phyloP scores from a whole-genome alignment of 2,113 vertebrate genomes.

The Mesitornis unicolor region DNA sequence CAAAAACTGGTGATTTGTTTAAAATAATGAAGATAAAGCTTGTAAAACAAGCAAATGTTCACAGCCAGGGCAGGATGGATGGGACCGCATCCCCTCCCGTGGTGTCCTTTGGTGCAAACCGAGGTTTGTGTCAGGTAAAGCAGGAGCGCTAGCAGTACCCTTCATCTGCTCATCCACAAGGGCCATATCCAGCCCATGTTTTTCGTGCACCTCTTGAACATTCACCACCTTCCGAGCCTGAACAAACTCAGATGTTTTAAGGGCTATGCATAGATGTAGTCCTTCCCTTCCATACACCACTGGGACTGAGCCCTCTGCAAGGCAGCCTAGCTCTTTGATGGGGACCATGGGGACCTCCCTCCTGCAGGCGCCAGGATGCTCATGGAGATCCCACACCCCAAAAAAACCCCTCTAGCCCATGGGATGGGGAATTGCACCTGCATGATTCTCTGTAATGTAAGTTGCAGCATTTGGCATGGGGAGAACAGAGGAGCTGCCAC shows the following conservation, averaged over 20 bases:
- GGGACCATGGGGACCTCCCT: neutral
- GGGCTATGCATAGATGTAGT: rapidly evolving
- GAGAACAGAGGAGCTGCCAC: rapidly evolving
- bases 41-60: neutral
- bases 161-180: rapidly evolving
- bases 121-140: neutral
- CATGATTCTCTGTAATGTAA: neutral
- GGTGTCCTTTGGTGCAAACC: neutral
- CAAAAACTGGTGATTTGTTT: neutral
- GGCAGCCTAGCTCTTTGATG: neutral
- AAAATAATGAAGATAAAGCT: neutral
- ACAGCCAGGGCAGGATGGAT: rapidly evolving
- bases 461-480: neutral
- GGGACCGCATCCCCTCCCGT: neutral
- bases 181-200: neutral
- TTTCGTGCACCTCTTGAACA: neutral
- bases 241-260: neutral
- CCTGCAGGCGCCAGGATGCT: rapidly evolving
- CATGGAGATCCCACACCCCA: neutral
- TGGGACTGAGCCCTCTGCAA: neutral
- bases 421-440: neutral
- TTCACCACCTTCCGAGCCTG: neutral
- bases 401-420: neutral
- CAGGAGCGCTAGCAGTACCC: neutral
- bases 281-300: neutral